Evolutionary conservation across 2,797 vertebrate genomes (phyloP).

Genomic region (Megaceryle alcyon): DNA sequence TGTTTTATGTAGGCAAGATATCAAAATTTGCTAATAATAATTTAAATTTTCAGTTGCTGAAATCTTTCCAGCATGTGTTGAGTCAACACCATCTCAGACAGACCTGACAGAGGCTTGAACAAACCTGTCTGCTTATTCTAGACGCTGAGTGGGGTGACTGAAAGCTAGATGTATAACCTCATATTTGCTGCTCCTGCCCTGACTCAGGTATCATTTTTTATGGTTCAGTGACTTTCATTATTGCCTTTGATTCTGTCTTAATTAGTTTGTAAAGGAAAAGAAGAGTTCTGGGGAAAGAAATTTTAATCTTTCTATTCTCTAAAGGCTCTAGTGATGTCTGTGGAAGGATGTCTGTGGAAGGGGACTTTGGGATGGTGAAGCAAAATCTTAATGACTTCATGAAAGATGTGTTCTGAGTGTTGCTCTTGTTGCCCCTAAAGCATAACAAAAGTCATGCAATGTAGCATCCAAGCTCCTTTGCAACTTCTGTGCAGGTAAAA

Average conservation of each 20-base stretch:
- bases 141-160: not conserved
- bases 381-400: not conserved
- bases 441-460: not conserved
- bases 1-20: not conserved
- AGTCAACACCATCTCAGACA: not conserved
- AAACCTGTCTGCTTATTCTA: not conserved
- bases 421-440: not conserved
- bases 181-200: not conserved
- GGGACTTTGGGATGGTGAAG: not conserved
- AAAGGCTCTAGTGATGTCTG: not conserved
- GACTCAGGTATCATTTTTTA: not conserved
- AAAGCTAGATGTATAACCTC: not conserved
- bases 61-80: not conserved
- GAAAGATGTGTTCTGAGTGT: not conserved
- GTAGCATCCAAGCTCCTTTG: not conserved
- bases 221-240: accelerated
- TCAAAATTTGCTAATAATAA: not conserved
- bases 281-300: not conserved
- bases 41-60: not conserved
- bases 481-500: not conserved
- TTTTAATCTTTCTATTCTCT: not conserved
- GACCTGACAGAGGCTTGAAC: not conserved
- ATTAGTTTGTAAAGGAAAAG: not conserved
- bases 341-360: not conserved
- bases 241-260: not conserved